Evolutionary conservation across 2,113 vertebrate species (phyloP).

Genomic region (Amazona vittata): DNA sequence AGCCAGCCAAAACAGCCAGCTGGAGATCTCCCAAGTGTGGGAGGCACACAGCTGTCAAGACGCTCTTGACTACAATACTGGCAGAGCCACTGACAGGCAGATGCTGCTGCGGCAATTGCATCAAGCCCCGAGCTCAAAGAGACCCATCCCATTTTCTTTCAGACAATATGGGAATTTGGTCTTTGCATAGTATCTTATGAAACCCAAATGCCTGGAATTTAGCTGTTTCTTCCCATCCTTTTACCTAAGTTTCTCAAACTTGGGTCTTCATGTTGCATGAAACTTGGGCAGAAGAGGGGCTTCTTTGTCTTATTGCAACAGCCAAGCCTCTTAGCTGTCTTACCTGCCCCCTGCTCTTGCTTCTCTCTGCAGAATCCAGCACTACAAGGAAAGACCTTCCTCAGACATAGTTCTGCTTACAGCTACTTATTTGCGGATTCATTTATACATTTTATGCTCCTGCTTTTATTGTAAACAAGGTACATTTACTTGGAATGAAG

Average conservation of each 20-base stretch:
- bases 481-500: neutral
- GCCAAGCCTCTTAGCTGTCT: neutral
- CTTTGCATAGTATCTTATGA: conserved; percentile 2
- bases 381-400: neutral
- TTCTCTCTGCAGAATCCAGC: neutral
- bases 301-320: neutral
- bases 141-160: neutral
- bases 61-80: conserved; percentile 43
- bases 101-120: conserved; percentile 43
- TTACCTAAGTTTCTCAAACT: neutral
- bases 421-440: neutral
- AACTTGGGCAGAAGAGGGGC: neutral
- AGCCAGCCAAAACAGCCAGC: conserved; percentile 7
- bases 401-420: neutral
- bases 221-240: neutral
- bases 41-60: conserved; percentile 58
- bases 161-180: conserved; percentile 37
- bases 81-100: conserved; percentile 37
- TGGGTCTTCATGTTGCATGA: neutral
- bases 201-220: conserved; percentile 24
- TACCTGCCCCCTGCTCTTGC: neutral
- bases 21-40: conserved; percentile 51
- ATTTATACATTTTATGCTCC: neutral
- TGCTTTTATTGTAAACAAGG: neutral
- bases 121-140: neutral